Evolutionary conservation across 2,797 vertebrate genomes (phyloP).

Genomic region (Lepilemur septentrionalis): DNA sequence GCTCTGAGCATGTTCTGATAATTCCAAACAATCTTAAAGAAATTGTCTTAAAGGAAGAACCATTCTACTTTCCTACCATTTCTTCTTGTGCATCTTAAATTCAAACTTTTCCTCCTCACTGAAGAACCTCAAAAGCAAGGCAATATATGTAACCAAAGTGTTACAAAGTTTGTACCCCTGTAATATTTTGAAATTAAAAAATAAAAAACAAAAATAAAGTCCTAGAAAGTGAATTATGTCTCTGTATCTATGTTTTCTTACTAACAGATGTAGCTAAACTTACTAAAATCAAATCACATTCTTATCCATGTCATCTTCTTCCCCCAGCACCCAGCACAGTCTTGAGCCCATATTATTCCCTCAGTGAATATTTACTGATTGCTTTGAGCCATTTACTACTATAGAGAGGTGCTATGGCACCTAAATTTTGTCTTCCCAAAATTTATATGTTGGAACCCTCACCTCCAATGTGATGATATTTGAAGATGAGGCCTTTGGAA

Average conservation of each 20-base stretch:
- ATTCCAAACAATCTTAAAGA: not conserved
- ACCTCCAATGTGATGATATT: not conserved
- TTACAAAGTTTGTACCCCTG: no score
- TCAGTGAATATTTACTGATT: not conserved
- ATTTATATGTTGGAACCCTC: not conserved
- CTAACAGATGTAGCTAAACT: not conserved
- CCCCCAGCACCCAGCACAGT: not conserved
- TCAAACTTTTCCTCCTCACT: not conserved
- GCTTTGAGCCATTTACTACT: not conserved
- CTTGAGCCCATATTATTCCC: not conserved
- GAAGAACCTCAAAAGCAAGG: not conserved
- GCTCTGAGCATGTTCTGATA: not conserved
- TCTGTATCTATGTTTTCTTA: not conserved
- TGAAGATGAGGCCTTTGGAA: not conserved
- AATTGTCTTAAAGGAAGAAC: not conserved
- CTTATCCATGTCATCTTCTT: not conserved
- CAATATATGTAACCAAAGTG: no score
- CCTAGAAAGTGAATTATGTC: not conserved
- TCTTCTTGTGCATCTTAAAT: not conserved
- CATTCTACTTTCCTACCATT: not conserved
- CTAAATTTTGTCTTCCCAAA: not conserved
- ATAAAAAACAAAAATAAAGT: not conserved
- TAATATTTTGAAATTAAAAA: no score
- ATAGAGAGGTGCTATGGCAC: not conserved
- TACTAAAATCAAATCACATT: not conserved